phyloP scores from a whole-genome alignment of 1,140 invertebrate species.

The Heliothis subflexa region DNA sequence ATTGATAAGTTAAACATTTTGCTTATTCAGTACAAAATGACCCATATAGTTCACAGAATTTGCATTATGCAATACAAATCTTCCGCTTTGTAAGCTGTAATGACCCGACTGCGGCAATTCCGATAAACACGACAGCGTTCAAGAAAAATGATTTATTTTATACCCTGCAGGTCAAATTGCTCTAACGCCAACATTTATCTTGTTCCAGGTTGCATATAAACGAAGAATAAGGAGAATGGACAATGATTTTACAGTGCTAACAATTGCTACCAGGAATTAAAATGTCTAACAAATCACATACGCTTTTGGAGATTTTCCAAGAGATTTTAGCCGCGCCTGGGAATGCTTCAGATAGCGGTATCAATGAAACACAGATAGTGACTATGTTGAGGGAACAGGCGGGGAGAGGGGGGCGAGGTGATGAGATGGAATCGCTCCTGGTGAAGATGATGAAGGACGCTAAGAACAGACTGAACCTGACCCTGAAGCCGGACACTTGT shows the following conservation, averaged over 20 bases:
- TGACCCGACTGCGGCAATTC: background rate
- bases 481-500: conserved; percentile 70
- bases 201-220: conserved; percentile 35
- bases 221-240: conserved; percentile 21
- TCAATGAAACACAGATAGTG: conserved; percentile 75
- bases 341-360: conserved; percentile 68
- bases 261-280: conserved; percentile 45
- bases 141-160: conserved; percentile 31
- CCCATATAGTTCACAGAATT: too few species aligned
- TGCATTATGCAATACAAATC: background rate
- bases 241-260: conserved; percentile 20
- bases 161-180: conserved; percentile 12
- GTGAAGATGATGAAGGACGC: conserved; percentile 75
- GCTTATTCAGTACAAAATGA: too few species aligned
- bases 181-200: conserved; percentile 28
- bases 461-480: conserved; percentile 67
- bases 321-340: conserved; percentile 75
- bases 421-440: conserved; percentile 70
- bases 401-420: conserved; percentile 57
- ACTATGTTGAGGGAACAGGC: conserved; percentile 73
- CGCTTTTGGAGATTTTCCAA: conserved; percentile 77
- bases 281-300: conserved; percentile 78
- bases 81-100: background rate
- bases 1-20: too few species aligned
- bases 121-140: conserved; percentile 28